Evolutionary conservation across 2,113 vertebrate species (phyloP).

Genomic region (Ahaetulla prasina): DNA sequence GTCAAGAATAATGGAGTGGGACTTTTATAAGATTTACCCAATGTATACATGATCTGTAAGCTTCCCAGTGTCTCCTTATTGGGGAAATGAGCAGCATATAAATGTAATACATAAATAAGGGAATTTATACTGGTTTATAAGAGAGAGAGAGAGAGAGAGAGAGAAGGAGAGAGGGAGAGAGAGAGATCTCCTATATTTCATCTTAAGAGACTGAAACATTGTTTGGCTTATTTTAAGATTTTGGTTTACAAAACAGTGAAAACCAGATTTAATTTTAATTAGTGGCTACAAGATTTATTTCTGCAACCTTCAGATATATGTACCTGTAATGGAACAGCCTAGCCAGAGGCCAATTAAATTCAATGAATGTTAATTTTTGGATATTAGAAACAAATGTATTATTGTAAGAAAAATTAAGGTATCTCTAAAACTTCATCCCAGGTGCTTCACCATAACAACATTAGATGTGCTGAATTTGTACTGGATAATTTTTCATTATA

Average conservation of each 20-base stretch:
- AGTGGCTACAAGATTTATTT: neutral
- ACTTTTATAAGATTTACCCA: neutral
- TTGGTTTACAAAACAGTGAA: neutral
- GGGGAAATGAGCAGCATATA: no score
- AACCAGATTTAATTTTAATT: slow-evolving; percentile 5
- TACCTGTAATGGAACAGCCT: neutral
- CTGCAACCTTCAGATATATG: neutral
- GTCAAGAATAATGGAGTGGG: neutral
- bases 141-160: no score
- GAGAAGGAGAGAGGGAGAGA: no score
- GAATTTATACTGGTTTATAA: neutral
- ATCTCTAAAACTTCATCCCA: neutral
- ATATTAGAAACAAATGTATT: neutral
- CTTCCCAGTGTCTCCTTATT: no score
- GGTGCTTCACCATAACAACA: neutral
- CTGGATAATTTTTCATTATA: neutral
- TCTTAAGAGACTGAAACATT: neutral
- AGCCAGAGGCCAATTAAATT: neutral
- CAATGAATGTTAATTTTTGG: neutral
- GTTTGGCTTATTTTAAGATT: neutral
- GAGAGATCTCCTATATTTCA: no score
- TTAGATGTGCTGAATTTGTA: neutral
- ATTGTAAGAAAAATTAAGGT: neutral
- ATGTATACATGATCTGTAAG: neutral
- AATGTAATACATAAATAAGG: neutral